Percentiles rank a stretch among this genome's conserved stretches.
phyloP scores from a whole-genome alignment of 2,888 invertebrate species.

The Ectropis crepuscularia region DNA sequence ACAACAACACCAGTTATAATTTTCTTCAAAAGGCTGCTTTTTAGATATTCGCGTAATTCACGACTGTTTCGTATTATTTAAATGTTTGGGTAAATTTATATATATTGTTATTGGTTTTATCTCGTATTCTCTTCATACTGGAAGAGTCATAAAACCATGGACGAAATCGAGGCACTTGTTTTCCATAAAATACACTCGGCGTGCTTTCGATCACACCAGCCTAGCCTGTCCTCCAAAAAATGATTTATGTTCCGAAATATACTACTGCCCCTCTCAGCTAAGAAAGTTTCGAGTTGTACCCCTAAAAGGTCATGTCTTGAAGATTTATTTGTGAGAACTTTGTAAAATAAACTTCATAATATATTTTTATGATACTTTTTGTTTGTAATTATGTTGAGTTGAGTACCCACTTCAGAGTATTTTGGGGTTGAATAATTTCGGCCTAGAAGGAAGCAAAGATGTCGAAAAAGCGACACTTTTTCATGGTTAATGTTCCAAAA shows the following conservation, averaged over 20 bases:
- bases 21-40: no score
- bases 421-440: conserved; percentile 22
- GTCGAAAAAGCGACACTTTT: not conserved
- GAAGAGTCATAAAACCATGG: not conserved
- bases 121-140: no score
- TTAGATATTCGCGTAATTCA: no score
- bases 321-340: conserved; percentile 43
- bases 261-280: conserved; percentile 33
- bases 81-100: not conserved
- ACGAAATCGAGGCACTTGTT: not conserved
- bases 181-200: conserved; percentile 30
- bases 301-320: conserved; percentile 36
- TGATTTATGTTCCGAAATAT: conserved; percentile 43
- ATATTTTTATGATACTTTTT: conserved; percentile 43
- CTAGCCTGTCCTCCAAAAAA: conserved; percentile 36
- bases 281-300: conserved; percentile 39
- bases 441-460: conserved; percentile 6
- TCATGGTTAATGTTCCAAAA: no score
- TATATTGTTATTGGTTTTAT: not conserved
- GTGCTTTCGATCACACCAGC: conserved; percentile 42
- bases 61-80: no score
- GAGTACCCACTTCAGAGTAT: conserved; percentile 21
- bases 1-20: no score
- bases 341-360: conserved; percentile 42
- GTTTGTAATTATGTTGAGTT: conserved; percentile 42